Percentiles rank a stretch among this genome's conserved stretches.
These are phyloP conservation scores for Drosophila putrida DNA, from an alignment of 2,888 invertebrate genomes.

Conservation along the genomic window DNA sequence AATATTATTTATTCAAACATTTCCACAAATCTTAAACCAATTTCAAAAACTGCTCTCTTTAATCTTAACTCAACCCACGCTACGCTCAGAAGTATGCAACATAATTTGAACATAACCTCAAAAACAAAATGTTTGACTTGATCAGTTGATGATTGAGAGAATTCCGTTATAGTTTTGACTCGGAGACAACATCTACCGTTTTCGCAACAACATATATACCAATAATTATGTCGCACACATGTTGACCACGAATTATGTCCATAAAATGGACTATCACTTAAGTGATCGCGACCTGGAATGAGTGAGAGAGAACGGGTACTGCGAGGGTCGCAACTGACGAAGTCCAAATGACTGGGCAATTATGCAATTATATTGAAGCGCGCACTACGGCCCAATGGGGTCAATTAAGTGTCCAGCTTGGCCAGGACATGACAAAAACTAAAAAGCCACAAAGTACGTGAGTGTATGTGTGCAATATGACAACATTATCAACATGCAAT, in stretches of 20 bases:
- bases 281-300: constrained; percentile 54
- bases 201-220: constrained; percentile 70
- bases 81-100: constrained; percentile 54
- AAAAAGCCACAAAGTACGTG: constrained; percentile 56
- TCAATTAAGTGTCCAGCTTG: constrained; percentile 73
- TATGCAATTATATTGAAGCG: constrained; percentile 77
- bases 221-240: constrained; percentile 77
- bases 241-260: constrained; percentile 69
- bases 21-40: background rate
- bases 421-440: constrained; percentile 37
- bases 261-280: constrained; percentile 78
- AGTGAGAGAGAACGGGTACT: constrained; percentile 3
- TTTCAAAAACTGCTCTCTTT: background rate
- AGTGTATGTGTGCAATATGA: constrained; percentile 49
- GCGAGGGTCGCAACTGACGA: constrained; percentile 71
- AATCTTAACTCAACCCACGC: background rate
- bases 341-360: constrained; percentile 75
- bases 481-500: constrained; percentile 66
- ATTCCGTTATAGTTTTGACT: constrained; percentile 68
- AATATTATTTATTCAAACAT: background rate
- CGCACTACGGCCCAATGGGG: constrained; percentile 38
- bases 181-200: constrained; percentile 31
- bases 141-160: constrained; percentile 51
- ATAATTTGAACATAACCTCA: constrained; percentile 30
- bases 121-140: constrained; percentile 19